Evolutionary conservation across 1,140 invertebrate genomes (phyloP).

Genomic region (Drosophila gunungcola): DNA sequence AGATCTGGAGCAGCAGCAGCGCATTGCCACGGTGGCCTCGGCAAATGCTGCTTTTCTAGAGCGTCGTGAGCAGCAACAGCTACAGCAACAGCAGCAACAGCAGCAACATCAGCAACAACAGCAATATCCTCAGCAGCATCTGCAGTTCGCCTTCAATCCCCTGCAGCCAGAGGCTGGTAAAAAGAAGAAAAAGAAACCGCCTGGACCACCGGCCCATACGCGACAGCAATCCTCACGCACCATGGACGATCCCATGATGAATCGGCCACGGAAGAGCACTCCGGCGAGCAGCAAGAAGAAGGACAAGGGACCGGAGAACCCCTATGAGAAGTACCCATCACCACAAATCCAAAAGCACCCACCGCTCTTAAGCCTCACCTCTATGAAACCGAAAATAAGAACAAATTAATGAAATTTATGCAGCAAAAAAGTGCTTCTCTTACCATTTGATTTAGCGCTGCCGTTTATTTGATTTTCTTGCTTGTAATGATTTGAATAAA

Average conservation of each 20-base stretch:
- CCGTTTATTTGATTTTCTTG: constrained; percentile 12
- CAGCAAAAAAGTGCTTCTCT: constrained; percentile 5
- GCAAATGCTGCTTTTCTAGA: constrained; percentile 75
- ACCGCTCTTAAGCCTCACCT: constrained; percentile 35
- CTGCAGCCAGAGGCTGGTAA: constrained; percentile 50
- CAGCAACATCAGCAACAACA: constrained; percentile 24
- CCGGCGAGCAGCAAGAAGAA: constrained; percentile 62
- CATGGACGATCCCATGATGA: constrained; percentile 81
- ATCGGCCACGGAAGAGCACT: constrained; percentile 64
- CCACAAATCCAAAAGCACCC: constrained; percentile 51
- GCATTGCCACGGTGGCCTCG: constrained; percentile 74
- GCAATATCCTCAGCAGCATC: constrained; percentile 27
- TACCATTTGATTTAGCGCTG: constrained; percentile 34
- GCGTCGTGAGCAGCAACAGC: constrained; percentile 55
- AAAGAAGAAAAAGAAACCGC: constrained; percentile 79
- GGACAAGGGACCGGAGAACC: constrained; percentile 56
- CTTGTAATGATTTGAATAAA: constrained; percentile 42
- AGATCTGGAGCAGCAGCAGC: constrained; percentile 70
- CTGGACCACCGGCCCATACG: constrained; percentile 71
- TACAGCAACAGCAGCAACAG: constrained; percentile 15
- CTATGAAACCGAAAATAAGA: constrained; percentile 1
- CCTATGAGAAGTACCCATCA: constrained; percentile 79
- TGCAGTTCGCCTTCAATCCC: constrained; percentile 32
- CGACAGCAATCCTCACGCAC: constrained; percentile 71
- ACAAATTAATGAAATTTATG: background rate